phyloP scores from a whole-genome alignment of 2,888 invertebrate genomes.

The Drosophila falleni region DNA sequence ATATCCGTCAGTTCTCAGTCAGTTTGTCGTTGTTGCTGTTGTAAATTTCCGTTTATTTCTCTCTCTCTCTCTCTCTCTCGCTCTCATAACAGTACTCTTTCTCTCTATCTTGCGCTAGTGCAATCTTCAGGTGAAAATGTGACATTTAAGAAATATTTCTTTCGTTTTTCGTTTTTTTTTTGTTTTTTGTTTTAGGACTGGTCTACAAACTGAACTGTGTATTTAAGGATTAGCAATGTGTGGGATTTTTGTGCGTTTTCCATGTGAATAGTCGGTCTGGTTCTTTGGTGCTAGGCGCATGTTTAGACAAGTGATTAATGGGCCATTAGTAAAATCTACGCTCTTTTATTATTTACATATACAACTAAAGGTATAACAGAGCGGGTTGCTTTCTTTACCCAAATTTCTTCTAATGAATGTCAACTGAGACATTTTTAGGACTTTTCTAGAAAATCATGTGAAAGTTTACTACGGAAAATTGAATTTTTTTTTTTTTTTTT shows the following conservation, averaged over 20 bases:
- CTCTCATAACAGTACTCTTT: background rate
- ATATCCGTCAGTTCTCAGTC: constrained; percentile 51
- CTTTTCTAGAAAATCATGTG: background rate
- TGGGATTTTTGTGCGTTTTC: constrained; percentile 68
- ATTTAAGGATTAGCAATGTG: constrained; percentile 73
- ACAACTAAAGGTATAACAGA: background rate
- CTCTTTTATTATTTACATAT: constrained; percentile 41
- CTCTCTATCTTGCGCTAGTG: constrained; percentile 8
- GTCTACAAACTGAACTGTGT: constrained; percentile 48
- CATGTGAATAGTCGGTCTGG: constrained; percentile 56
- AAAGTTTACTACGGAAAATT: background rate
- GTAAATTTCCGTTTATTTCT: constrained; percentile 70
- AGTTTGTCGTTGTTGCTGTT: constrained; percentile 45
- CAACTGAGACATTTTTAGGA: background rate
- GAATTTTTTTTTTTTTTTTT: background rate
- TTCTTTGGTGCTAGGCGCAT: constrained; percentile 56
- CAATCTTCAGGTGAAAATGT: constrained; percentile 66
- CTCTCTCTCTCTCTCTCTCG: constrained; percentile 9
- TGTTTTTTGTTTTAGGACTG: constrained; percentile 36
- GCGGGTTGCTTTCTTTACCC: constrained; percentile 21
- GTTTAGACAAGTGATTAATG: constrained; percentile 73
- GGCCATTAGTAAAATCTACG: constrained; percentile 65
- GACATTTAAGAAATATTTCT: constrained; percentile 58
- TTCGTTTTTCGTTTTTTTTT: constrained; percentile 19
- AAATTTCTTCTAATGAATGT: background rate